Evolutionary conservation across 64 coral and sea anemone species (phyloP).

Genomic region (Pachyseris speciosa): DNA sequence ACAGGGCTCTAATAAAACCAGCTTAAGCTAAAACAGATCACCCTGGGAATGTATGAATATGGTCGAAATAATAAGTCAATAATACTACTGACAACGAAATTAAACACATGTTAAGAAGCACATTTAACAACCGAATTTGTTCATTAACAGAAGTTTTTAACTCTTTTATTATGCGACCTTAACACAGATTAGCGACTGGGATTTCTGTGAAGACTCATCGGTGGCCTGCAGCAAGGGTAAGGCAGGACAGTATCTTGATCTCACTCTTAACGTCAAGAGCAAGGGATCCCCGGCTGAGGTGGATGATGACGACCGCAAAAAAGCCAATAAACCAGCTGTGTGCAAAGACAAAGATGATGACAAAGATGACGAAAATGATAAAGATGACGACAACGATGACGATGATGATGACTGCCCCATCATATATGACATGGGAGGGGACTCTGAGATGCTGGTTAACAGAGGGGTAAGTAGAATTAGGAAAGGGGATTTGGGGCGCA

Average conservation of each 20-base stretch:
- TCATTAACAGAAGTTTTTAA: neutral
- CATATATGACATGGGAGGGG: slow-evolving; percentile 13
- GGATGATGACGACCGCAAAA: slow-evolving; percentile 5
- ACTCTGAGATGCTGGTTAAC: slow-evolving; percentile 35
- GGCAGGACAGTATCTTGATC: slow-evolving; percentile 15
- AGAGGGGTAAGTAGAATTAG: slow-evolving; percentile 28
- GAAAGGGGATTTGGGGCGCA: no score
- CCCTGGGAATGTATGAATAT: no score
- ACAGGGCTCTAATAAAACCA: no score
- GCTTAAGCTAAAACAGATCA: no score
- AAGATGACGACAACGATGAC: neutral
- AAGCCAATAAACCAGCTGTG: neutral
- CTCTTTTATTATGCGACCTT: neutral
- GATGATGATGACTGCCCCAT: neutral
- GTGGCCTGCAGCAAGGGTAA: neutral
- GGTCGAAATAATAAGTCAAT: no score
- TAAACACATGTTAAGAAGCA: no score
- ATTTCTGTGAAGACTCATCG: slow-evolving; percentile 3
- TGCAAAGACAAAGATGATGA: slow-evolving; percentile 2
- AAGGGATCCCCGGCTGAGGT: slow-evolving; percentile 5
- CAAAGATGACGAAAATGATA: neutral
- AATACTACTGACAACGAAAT: no score
- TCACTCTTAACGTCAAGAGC: slow-evolving; percentile 18
- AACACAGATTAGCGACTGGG: slow-evolving; percentile 5
- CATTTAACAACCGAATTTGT: neutral